Evolutionary conservation across 2,113 vertebrate genomes (phyloP), one percentile per base, ranked within the genome.

Genomic region (Callipepla squamata): DNA sequence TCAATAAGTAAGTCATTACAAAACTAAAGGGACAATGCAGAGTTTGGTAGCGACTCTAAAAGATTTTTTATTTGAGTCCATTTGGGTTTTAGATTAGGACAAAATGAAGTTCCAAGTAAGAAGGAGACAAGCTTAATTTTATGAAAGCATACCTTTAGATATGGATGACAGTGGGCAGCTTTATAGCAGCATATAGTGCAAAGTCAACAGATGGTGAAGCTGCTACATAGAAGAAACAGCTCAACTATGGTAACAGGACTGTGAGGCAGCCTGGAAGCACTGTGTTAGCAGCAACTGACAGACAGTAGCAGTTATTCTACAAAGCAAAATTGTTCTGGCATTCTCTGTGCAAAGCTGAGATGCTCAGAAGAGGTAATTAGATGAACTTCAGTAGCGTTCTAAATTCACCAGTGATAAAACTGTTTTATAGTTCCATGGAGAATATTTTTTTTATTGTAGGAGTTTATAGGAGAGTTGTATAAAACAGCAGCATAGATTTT

Each of bases 211-310:
- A 8, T 19, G 57, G 47, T 66, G 34, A 70, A 80, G 51, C 40
- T 61, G 23, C 63, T 53, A 32, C 47, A 17, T 26, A 23, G 50
- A 9, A 72, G 45, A 34, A 26, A 28, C 36, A 65, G 32, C 44
- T 53, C 9, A 65, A 65, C 12, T 0, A 1, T 36, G 34, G 9
- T 13, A 22, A 13, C 13, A 12, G 47, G 21, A 26, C n/a, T 18
- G 36, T 77, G 53, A 19, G 34, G 11, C 12, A 32, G 48, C 47
- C 67, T n/a, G 28, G 30, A 30, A 70, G 47, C 6, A 82, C 23
- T 1, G 26, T 45, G 6, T 40, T 25, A 17, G 38, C 34, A 59
- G 34, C 50, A 75, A 15, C 0, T 63, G 19, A n/a, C 44, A 45
- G 47, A 53, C 13, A 40, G 51, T 36, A 36, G 17, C 38, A 13